Percentiles rank a stretch among this genome's conserved stretches.
Evolutionary conservation across 2,888 invertebrate species (phyloP).

Genomic region (Matsumyia berberina): DNA sequence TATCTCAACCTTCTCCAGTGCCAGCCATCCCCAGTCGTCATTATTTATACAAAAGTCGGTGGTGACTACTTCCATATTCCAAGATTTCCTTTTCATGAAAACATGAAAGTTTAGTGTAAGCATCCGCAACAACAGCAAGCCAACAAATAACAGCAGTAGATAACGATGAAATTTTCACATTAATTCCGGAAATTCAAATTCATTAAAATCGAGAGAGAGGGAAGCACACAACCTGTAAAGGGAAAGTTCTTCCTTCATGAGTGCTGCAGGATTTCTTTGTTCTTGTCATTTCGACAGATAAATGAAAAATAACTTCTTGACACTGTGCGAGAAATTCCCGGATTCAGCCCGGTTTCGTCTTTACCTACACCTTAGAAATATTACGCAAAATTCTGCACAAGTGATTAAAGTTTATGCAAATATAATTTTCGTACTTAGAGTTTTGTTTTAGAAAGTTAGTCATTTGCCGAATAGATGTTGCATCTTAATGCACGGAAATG

Average conservation of each 20-base stretch:
- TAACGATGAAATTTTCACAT: slow-evolving; percentile 61
- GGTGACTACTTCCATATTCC: slow-evolving; percentile 31
- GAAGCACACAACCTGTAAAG: slow-evolving; percentile 43
- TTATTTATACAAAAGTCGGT: slow-evolving; percentile 24
- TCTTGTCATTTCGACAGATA: slow-evolving; percentile 31
- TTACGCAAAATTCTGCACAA: slow-evolving; percentile 56
- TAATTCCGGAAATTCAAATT: slow-evolving; percentile 73
- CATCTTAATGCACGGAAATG: slow-evolving; percentile 24
- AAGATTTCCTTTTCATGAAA: slow-evolving; percentile 21
- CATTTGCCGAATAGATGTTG: slow-evolving; percentile 58
- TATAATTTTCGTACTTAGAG: slow-evolving; percentile 72
- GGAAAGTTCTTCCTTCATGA: slow-evolving; percentile 58
- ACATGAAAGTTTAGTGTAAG: slow-evolving; percentile 40
- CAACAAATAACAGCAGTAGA: slow-evolving; percentile 35
- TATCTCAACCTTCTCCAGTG: slow-evolving; percentile 22
- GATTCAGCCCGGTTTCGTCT: slow-evolving; percentile 33
- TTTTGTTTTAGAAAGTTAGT: slow-evolving; percentile 67
- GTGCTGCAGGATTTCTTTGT: slow-evolving; percentile 11
- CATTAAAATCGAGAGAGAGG: slow-evolving; percentile 57
- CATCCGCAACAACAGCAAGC: slow-evolving; percentile 28
- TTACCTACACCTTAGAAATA: slow-evolving; percentile 22
- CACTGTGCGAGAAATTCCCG: slow-evolving; percentile 39
- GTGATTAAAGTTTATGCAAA: slow-evolving; percentile 76
- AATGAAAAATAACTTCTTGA: slow-evolving; percentile 61
- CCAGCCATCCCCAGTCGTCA: slow-evolving; percentile 14